Conservation (phyloP, 1,140 invertebrate genomes). For the Amyelois transitella region DNA sequence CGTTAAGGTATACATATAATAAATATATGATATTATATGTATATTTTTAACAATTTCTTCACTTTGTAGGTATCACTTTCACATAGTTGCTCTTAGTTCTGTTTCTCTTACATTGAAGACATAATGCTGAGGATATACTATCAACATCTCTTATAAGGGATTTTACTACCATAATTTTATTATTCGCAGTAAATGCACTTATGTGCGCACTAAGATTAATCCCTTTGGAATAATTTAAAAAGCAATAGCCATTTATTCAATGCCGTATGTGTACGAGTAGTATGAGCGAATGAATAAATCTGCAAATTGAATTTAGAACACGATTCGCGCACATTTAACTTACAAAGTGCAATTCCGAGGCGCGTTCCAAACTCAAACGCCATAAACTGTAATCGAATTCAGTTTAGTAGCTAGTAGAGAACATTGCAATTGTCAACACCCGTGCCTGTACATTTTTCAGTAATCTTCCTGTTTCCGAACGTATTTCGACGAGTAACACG, state of each 20-base stretch:
- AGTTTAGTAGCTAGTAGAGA: slow-evolving; percentile 18
- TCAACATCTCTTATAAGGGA: no score
- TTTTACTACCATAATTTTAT: no score
- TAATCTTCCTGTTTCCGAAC: slow-evolving; percentile 18
- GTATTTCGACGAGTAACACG: slow-evolving; percentile 22
- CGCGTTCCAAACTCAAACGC: slow-evolving; percentile 25
- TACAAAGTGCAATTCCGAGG: slow-evolving; percentile 23
- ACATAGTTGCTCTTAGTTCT: no score
- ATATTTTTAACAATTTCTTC: no score
- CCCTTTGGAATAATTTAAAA: background rate
- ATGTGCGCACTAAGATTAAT: background rate
- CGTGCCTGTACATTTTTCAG: slow-evolving; percentile 33
- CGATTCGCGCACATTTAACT: slow-evolving; percentile 18
- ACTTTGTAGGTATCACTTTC: no score
- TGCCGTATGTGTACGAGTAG: background rate
- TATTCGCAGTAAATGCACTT: no score
- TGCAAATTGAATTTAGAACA: slow-evolving; percentile 4
- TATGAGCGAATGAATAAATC: slow-evolving; percentile 4
- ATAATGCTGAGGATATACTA: no score
- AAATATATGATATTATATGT: no score
- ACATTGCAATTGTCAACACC: slow-evolving; percentile 35
- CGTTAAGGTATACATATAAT: no score
- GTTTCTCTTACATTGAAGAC: no score
- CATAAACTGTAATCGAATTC: slow-evolving; percentile 43
- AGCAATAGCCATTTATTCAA: background rate